These are phyloP conservation scores for Kradibia gibbosae DNA, from an alignment of 1,140 invertebrate genomes.

Conservation along the genomic window DNA sequence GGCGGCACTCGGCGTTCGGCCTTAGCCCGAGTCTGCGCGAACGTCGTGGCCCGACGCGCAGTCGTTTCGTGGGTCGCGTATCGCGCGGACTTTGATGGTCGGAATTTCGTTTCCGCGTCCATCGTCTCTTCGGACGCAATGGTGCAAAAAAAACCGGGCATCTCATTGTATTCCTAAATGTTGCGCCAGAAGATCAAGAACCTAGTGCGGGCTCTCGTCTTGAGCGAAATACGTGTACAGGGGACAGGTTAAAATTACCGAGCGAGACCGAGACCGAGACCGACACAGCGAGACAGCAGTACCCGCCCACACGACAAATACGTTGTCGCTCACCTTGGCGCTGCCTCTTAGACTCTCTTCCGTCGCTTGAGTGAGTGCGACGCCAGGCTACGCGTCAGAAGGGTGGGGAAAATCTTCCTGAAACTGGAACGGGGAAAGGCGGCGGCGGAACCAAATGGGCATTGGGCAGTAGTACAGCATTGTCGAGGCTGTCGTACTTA, in stretches of 20 bases:
- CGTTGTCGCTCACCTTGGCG: background rate
- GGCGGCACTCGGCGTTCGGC: constrained; percentile 8
- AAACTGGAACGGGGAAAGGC: too few species aligned
- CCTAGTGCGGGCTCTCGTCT: too few species aligned
- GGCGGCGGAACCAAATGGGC: background rate
- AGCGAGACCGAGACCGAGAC: background rate
- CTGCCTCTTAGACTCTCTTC: background rate
- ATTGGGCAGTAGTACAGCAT: too few species aligned
- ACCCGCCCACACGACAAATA: background rate
- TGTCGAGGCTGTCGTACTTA: background rate
- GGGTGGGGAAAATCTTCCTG: background rate
- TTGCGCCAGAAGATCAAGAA: background rate
- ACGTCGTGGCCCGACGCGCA: constrained; percentile 27
- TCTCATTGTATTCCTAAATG: too few species aligned
- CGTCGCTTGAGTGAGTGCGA: background rate
- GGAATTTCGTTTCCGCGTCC: too few species aligned
- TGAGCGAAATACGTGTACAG: too few species aligned
- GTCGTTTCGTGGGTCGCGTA: constrained; percentile 44
- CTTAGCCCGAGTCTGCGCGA: background rate
- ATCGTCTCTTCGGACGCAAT: background rate
- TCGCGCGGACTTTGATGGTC: constrained; percentile 22
- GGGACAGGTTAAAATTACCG: background rate
- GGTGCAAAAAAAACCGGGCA: background rate
- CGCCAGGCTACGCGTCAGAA: background rate
- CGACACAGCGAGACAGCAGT: background rate